phyloP scores from a whole-genome alignment of 2,113 vertebrate species.

The Todiramphus chloris region DNA sequence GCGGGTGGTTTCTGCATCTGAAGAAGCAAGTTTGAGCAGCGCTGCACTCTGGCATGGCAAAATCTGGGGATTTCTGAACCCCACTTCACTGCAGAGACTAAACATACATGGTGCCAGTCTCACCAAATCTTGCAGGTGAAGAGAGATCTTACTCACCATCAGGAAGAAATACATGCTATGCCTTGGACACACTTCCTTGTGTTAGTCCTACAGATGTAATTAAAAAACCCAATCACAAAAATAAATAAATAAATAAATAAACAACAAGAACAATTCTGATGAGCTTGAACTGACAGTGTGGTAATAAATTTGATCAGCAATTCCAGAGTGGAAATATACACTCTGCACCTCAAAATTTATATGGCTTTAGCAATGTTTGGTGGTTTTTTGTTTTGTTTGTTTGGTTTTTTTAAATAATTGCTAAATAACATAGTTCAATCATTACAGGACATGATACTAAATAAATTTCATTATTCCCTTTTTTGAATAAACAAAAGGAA shows the following conservation, averaged over 20 bases:
- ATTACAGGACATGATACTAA: not conserved
- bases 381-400: no score
- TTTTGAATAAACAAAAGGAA: not conserved
- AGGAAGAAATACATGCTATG: accelerated
- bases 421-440: not conserved
- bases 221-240: no score
- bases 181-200: not conserved
- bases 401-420: not conserved
- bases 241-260: not conserved
- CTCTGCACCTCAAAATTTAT: not conserved
- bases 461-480: not conserved
- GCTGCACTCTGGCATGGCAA: not conserved
- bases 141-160: not conserved
- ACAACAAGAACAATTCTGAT: not conserved
- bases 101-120: not conserved
- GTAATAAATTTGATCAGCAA: not conserved
- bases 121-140: not conserved
- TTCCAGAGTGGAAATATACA: not conserved
- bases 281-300: not conserved
- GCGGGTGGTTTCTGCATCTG: not conserved
- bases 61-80: not conserved
- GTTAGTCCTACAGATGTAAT: not conserved
- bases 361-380: not conserved
- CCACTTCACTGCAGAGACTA: not conserved
- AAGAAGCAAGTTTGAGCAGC: not conserved